Evolutionary conservation across 2,113 vertebrate species (phyloP).

Genomic region (Circaetus cinerascens): DNA sequence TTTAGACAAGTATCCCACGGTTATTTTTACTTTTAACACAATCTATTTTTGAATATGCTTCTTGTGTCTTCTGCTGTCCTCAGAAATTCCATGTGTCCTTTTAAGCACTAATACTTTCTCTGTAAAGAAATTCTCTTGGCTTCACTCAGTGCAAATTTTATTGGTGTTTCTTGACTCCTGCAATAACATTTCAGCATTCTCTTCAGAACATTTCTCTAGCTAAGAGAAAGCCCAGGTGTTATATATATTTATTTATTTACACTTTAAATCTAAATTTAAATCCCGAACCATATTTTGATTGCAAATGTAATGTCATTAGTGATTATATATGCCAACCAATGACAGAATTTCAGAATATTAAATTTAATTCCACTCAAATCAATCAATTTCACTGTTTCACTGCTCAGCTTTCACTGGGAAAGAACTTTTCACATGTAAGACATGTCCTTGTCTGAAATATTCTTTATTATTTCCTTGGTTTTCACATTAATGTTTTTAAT

Average conservation of each 20-base stretch:
- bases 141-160: neutral
- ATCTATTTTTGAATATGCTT: constrained; percentile 36
- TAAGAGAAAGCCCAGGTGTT: neutral
- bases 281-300: neutral
- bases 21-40: constrained; percentile 47
- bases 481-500: neutral
- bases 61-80: constrained; percentile 28
- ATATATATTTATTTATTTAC: neutral
- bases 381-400: neutral
- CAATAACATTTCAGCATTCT: neutral
- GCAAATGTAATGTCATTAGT: neutral
- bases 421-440: neutral
- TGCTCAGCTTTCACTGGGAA: neutral
- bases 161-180: neutral
- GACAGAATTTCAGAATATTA: neutral
- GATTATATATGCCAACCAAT: neutral
- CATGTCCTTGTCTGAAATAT: neutral
- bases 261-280: neutral
- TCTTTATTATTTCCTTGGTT: neutral
- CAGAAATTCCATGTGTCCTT: constrained; percentile 3
- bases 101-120: neutral
- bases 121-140: neutral
- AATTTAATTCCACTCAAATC: neutral
- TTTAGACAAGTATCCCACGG: constrained; percentile 40
- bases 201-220: neutral